Evolutionary conservation across 2,888 invertebrate species (phyloP), one percentile per base, ranked within the genome.

Genomic region (Melanargia galathea): DNA sequence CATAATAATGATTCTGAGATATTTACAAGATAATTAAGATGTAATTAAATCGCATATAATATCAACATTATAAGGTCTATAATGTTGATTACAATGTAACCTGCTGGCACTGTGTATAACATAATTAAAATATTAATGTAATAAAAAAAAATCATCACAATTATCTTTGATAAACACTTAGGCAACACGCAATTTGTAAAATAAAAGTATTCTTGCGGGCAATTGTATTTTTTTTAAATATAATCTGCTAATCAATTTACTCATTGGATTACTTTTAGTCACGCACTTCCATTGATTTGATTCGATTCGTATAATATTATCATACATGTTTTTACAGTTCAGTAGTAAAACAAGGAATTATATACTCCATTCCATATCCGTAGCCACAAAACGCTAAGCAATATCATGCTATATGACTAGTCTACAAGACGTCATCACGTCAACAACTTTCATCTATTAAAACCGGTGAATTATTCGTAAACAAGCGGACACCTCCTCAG

Each of bases 191-290:
- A 33, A 16, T 18, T 51, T 10, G 1, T 51, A 11, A 16, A 18
- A 33, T 51, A 10, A 51, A 30, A 30, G n/a, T 16, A 26, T 49
- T 26, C 16, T 49, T 49, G 26, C 43, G 18, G 16, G 1, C 8
- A 18, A 49, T 48, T 10, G n/a, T 49, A 10, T 49, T 48, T 30
- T n/a, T 20, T 16, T 30, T 16, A 18, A 43, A 43, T 18, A 43
- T 45, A 8, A 20, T 30, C 49, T 26, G 6, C 22, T 18, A 26
- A 51, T 8, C 24, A 2, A 49, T 10, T 30, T 30, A 16, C 30
- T 30, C 30, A 18, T 51, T 51, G 30, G 30, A 51, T 51, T 51
- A 30, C 49, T 30, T 18, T 51, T 51, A 10, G 16, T 18, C 51
- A 30, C 51, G 30, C 49, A 49, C 49, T n/a, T 24, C 13, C 8